These are phyloP conservation scores for Agrochola lychnidis DNA, from an alignment of 2,888 invertebrate genomes.

Conservation along the genomic window DNA sequence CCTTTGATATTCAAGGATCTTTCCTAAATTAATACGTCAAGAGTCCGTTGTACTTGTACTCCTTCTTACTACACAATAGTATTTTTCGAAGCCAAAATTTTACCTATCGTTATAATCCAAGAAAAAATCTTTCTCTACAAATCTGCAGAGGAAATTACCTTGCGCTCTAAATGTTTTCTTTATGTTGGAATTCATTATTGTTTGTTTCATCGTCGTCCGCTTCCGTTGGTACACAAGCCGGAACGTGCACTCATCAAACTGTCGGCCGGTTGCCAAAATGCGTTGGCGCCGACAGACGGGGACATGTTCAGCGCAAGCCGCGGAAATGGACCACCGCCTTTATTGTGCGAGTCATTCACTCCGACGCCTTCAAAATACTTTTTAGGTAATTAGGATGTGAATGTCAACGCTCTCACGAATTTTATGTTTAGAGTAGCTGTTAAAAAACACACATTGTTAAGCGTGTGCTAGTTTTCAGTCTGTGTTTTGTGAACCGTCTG, in stretches of 20 bases:
- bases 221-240: slow-evolving; percentile 67
- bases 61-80: background rate
- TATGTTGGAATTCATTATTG: slow-evolving; percentile 44
- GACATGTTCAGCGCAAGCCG: slow-evolving; percentile 59
- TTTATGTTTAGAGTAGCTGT: slow-evolving; percentile 28
- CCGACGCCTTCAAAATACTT: slow-evolving; percentile 66
- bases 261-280: slow-evolving; percentile 74
- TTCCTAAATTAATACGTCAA: slow-evolving; percentile 10
- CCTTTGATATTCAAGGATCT: slow-evolving; percentile 18
- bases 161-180: slow-evolving; percentile 36
- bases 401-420: slow-evolving; percentile 54
- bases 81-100: background rate
- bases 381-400: slow-evolving; percentile 70
- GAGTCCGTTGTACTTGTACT: background rate
- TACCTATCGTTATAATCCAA: background rate
- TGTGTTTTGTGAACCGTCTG: slow-evolving; percentile 26
- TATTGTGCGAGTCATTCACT: slow-evolving; percentile 73
- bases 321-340: slow-evolving; percentile 65
- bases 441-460: slow-evolving; percentile 29
- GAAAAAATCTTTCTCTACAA: background rate
- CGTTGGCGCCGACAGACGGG: slow-evolving; percentile 68
- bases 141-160: slow-evolving; percentile 31
- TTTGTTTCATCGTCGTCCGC: slow-evolving; percentile 55
- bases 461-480: slow-evolving; percentile 22
- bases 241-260: slow-evolving; percentile 76